A percentile compares a stretch with the other conserved stretches of the same genome.
These are phyloP conservation scores for Ostrea denselamellosa DNA, from an alignment of 1,140 invertebrate genomes.

Conservation along the genomic window DNA sequence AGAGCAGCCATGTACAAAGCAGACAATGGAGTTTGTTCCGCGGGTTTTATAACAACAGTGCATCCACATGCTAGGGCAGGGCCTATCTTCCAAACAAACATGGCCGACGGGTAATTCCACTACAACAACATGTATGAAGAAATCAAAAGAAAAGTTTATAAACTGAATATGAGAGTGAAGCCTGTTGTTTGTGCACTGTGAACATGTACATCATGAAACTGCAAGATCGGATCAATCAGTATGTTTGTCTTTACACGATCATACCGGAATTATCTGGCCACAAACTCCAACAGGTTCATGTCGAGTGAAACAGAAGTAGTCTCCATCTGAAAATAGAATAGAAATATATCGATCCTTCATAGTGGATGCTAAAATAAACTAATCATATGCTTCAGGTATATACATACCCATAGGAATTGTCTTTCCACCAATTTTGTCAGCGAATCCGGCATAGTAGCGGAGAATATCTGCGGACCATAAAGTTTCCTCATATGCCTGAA, in stretches of 20 bases:
- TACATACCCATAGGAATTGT: constrained; percentile 88
- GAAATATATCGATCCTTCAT: neutral
- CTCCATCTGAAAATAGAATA: constrained; percentile 66
- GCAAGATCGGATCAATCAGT: too few relatives aligned
- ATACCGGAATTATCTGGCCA: constrained; percentile 76
- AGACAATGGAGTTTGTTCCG: constrained; percentile 82
- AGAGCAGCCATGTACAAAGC: constrained; percentile 71
- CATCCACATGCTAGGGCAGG: constrained; percentile 83
- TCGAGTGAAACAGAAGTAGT: constrained; percentile 73
- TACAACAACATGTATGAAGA: constrained; percentile 73
- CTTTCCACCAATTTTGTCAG: constrained; percentile 93
- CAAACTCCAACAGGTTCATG: constrained; percentile 77
- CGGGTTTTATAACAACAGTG: constrained; percentile 83
- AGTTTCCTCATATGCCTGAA: constrained; percentile 76
- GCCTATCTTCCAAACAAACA: constrained; percentile 82
- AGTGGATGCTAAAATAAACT: neutral
- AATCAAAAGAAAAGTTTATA: too few relatives aligned
- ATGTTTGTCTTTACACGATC: constrained; percentile 6
- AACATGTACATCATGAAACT: too few relatives aligned
- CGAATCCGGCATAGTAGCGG: constrained; percentile 91
- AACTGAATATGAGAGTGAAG: too few relatives aligned
- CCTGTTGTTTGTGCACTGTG: too few relatives aligned
- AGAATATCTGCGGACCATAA: constrained; percentile 65
- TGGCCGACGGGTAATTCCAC: constrained; percentile 82
- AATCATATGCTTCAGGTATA: neutral